Evolutionary conservation across 2,888 invertebrate species (phyloP), one percentile per base, ranked within the genome.

Genomic region (Lysandra bellargus): DNA sequence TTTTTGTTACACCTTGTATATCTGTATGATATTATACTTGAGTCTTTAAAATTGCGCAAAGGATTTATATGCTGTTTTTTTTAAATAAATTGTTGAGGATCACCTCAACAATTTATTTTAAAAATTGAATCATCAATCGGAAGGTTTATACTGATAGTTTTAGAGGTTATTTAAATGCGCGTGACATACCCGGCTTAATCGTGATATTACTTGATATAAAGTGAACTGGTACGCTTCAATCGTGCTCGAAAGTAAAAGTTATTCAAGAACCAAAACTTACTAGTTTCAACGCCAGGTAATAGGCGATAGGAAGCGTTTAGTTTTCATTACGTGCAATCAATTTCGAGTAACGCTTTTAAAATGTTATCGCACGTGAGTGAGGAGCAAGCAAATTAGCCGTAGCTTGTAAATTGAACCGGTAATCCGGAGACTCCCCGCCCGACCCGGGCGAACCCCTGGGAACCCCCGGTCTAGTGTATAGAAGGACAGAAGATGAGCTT

Each of bases 321-420:
- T 40, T 74, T 74, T 44, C 23, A 74, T 44, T 74, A 74, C n/a
- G 9, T 7, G 74, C n/a, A 23, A 44, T 74, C 74, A 44, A 74
- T 74, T 44, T 44, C 23, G 40, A 14, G 69, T 74, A 74, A 74
- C 74, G 40, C 74, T 74, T 74, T 74, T n/a, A 74, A 74, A 74
- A 74, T 44, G 44, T 74, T 74, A 40, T 69, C 44, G 23, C 44
- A 44, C 44, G 40, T 44, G 74, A 74, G 74, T 44, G 74, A 74
- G 23, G 74, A 74, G 69, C 33, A 69, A 69, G 69, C 74, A 44
- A 74, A 74, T 74, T 74, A 74, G 40, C 74, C 44, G 23, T 40
- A 40, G 17, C 37, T 23, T 74, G 74, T 74, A 74, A 74, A 74
- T 74, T 40, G 74, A 74, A 74, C 74, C 44, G 69, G 69, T 69